phyloP scores from a whole-genome alignment of 2,888 invertebrate species.

The Eupithecia subfuscata region DNA sequence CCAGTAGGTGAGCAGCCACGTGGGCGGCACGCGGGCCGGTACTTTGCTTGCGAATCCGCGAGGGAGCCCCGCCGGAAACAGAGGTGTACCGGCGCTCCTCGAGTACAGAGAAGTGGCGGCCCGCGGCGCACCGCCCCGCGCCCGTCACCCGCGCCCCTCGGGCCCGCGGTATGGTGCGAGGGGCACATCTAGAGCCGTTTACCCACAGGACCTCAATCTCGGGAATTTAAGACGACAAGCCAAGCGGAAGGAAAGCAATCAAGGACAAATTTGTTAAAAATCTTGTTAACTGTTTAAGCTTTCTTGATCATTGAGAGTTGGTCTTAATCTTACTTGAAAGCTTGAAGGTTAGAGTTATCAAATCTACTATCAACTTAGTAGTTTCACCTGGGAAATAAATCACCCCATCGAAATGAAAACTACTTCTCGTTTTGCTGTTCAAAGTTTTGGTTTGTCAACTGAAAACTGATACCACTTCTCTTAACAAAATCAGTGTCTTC shows the following conservation, averaged over 20 bases:
- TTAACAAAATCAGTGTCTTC: not conserved
- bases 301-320: not conserved
- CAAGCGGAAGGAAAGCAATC: slow-evolving; percentile 17
- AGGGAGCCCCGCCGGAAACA: slow-evolving; percentile 82
- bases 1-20: slow-evolving; percentile 70
- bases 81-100: slow-evolving; percentile 83
- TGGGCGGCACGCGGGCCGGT: slow-evolving; percentile 75
- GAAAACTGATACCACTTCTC: not conserved
- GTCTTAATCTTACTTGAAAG: not conserved
- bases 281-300: not conserved
- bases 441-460: not conserved
- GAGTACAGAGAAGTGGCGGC: slow-evolving; percentile 82
- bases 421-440: not conserved
- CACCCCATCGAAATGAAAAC: not conserved
- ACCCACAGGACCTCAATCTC: slow-evolving; percentile 32
- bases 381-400: not conserved
- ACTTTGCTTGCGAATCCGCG: slow-evolving; percentile 72
- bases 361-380: not conserved
- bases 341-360: not conserved
- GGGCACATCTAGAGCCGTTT: slow-evolving; percentile 30
- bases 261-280: slow-evolving; percentile 5
- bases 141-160: slow-evolving; percentile 61
- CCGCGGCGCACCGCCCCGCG: slow-evolving; percentile 73
- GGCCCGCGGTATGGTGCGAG: slow-evolving; percentile 45
- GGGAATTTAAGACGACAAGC: slow-evolving; percentile 10